These are phyloP conservation scores for Serilophus lunatus DNA, from an alignment of 2,113 vertebrate species.

Conservation along the genomic window DNA sequence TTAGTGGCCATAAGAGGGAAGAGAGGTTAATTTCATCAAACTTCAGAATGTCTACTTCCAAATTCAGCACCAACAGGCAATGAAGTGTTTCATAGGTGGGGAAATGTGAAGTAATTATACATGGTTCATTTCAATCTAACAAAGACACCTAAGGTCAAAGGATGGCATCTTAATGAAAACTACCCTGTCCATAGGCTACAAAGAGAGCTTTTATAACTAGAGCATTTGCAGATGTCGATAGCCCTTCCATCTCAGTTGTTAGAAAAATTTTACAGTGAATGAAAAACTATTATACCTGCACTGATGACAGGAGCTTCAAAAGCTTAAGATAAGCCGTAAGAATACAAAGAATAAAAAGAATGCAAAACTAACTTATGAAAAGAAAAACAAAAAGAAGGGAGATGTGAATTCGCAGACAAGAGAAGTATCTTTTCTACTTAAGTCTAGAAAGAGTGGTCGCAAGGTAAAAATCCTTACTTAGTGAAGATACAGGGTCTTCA, in stretches of 20 bases:
- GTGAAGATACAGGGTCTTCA: neutral
- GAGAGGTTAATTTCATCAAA: neutral
- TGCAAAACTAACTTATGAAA: neutral
- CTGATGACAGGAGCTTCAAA: neutral
- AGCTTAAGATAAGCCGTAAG: neutral
- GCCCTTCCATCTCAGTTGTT: neutral
- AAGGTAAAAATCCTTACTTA: neutral
- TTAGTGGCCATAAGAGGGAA: neutral
- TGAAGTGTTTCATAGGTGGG: accelerated
- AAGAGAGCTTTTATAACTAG: neutral
- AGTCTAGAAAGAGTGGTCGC: neutral
- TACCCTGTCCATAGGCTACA: neutral
- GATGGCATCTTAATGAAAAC: too few relatives aligned
- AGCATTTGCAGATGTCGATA: neutral
- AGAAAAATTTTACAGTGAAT: neutral
- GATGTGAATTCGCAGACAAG: neutral
- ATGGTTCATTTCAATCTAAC: neutral
- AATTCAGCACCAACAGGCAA: neutral
- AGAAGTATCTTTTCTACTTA: neutral
- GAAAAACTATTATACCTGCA: neutral
- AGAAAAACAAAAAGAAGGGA: neutral
- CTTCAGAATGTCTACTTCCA: neutral
- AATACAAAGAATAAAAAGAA: neutral
- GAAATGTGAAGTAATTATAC: neutral
- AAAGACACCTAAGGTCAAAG: neutral